Base-by-base conservation (phyloP, 2,797 vertebrate genomes). In the Hypotaenidia okinawae region DNA sequence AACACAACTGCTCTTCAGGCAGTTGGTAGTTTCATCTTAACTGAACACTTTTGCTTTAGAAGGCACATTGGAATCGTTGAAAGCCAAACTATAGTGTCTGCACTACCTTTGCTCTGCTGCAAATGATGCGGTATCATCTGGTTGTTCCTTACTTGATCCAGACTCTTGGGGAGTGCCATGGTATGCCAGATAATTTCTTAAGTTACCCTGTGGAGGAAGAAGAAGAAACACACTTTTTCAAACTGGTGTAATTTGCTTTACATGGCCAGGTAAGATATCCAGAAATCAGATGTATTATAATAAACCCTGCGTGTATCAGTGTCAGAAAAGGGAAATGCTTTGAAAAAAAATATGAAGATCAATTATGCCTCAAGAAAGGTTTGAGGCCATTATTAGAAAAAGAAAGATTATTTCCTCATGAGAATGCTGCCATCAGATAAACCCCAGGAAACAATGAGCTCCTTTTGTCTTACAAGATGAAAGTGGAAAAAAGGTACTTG, bases 391-490 rank as follows among this genome's bases (percentile, higher is more conserved):
- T 77, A 74, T 63, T 84, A 76, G 45, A 86, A 82, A 75, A 58
- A 30, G 54, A 79, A 78, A 47, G 43, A 41, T 66, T 79, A 67
- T 63, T 15, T 92, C 55, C 62, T 25, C 15, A 2, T 77, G 78
- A 87, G 58, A 72, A 33, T 68, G 12, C 76, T 94, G 57, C 79
- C 51, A n/a, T 64, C 82, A 80, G 72, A 59, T 87, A 89, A 94
- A 68, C n/a, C 64, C 74, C 45, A 17, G 30, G 78, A 87, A 76
- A 89, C 43, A 33, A 79, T 27, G 64, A 95, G 41, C 37, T 95
- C 68, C 67, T 95, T 94, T 91, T 90, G 89, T 90, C 85, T 95
- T 89, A 15, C 6, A 77, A 84, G 52, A 88, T 81, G 61, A 80
- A 92, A 93, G 80, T 84, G 45, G 27, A 18, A 82, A 94, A 94